Percentiles rank a stretch among this genome's conserved stretches.
phyloP scores from a whole-genome alignment of 2,113 vertebrate species.

The Clarias macrocephalus region DNA sequence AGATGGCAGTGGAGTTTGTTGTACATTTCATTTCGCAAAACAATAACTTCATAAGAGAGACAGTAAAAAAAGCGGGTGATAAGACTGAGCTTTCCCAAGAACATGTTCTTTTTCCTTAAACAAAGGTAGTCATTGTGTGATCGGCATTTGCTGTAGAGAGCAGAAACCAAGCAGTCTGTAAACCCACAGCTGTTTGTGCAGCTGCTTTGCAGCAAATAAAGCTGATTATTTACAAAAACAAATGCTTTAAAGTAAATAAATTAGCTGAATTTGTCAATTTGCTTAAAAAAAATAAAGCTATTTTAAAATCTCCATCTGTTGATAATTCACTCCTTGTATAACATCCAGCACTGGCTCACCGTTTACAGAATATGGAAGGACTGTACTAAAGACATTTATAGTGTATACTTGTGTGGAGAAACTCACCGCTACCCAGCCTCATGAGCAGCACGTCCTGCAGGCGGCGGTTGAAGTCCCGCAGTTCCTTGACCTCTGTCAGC shows the following conservation, averaged over 20 bases:
- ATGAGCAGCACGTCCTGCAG: slow-evolving; percentile 97
- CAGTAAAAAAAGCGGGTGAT: not conserved
- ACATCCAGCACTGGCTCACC: not conserved
- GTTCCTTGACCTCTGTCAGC: slow-evolving; percentile 96
- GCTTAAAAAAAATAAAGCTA: not conserved
- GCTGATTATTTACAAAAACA: not conserved
- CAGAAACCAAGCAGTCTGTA: not conserved
- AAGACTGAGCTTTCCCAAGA: not conserved
- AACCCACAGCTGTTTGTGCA: slow-evolving; percentile 13
- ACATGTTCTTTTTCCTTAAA: slow-evolving; percentile 12
- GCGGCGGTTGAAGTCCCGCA: slow-evolving; percentile 97
- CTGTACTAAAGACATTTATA: not conserved
- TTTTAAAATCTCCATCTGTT: slow-evolving; percentile 2
- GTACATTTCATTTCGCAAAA: too few relatives aligned
- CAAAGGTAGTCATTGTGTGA: slow-evolving; percentile 6
- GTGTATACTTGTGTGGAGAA: not conserved
- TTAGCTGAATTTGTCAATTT: not conserved
- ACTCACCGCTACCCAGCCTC: slow-evolving; percentile 93
- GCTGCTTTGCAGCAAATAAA: slow-evolving; percentile 19
- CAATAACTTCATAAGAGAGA: not conserved
- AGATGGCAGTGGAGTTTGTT: not conserved
- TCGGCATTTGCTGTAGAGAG: not conserved
- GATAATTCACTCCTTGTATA: not conserved
- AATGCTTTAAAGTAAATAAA: not conserved
- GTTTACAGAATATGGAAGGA: not conserved